Evolutionary conservation across 92 coral and sea anemone species (phyloP).

Genomic region (Desmophyllum pertusum): DNA sequence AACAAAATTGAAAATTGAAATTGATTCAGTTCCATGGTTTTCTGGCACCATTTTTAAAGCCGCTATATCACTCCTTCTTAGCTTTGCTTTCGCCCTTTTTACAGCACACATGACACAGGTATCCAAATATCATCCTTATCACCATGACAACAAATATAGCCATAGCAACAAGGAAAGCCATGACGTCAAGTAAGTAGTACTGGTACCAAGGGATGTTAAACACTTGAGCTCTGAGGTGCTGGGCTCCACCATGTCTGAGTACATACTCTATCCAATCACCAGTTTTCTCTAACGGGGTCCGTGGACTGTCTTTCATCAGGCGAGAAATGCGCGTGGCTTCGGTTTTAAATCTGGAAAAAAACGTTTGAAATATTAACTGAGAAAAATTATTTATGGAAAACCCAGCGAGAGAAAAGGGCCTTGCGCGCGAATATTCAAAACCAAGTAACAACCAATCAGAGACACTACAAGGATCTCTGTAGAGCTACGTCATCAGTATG

Average conservation of each 20-base stretch:
- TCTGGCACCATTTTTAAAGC: background rate
- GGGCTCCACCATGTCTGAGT: conserved; percentile 65
- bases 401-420: background rate
- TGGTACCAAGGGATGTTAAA: conserved; percentile 66
- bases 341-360: conserved; percentile 29
- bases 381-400: too few species aligned
- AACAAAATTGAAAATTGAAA: too few species aligned
- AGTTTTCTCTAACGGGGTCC: conserved; percentile 51
- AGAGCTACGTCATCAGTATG: too few species aligned
- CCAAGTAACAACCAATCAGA: too few species aligned
- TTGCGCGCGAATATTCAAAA: background rate
- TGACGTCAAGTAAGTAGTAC: conserved; percentile 58
- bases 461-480: too few species aligned
- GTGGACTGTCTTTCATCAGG: conserved; percentile 47
- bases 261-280: conserved; percentile 69
- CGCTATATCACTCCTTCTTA: background rate
- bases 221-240: conserved; percentile 56
- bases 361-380: background rate
- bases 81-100: background rate
- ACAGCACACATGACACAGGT: background rate
- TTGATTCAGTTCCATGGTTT: too few species aligned
- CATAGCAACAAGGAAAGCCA: conserved; percentile 40
- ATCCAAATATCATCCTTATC: background rate
- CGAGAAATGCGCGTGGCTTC: conserved; percentile 48
- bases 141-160: conserved; percentile 21